Conservation (phyloP, 2,113 vertebrate genomes). For the Gavia stellata region DNA sequence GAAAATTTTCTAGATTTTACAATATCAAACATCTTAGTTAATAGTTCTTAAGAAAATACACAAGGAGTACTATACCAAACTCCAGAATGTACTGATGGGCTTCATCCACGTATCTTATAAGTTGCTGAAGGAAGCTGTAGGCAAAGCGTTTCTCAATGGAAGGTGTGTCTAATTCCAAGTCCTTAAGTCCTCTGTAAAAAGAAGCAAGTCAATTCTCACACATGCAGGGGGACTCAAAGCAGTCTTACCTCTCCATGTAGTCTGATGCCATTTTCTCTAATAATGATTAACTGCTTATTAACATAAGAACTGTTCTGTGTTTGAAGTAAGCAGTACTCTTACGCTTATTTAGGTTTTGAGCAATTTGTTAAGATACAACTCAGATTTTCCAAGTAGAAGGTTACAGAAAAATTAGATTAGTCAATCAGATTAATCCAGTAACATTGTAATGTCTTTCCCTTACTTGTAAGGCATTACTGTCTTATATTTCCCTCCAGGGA, state of each 20-base stretch:
- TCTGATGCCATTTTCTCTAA: not conserved
- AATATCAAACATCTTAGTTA: not conserved
- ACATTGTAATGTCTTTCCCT: not conserved
- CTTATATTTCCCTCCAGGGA: not conserved
- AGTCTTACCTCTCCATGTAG: not conserved
- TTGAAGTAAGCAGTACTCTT: not conserved
- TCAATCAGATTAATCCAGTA: not conserved
- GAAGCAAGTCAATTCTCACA: not conserved
- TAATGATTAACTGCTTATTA: not conserved
- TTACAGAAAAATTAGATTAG: not conserved
- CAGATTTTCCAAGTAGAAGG: not conserved
- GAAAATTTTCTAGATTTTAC: not conserved
- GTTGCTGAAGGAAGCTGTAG: constrained; percentile 92
- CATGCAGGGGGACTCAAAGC: not conserved
- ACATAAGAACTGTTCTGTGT: not conserved
- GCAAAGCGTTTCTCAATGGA: constrained; percentile 96
- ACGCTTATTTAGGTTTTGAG: not conserved
- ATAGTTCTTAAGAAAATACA: not conserved
- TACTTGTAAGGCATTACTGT: not conserved
- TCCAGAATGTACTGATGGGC: constrained; percentile 92
- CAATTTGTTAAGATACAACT: not conserved
- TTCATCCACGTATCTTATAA: constrained; percentile 91
- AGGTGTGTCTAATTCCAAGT: constrained; percentile 89
- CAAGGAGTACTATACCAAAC: constrained; percentile 74
- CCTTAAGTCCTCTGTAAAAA: constrained; percentile 82